Percentiles rank a stretch among this genome's conserved stretches.
These are phyloP conservation scores for Eurytoma californica DNA, from an alignment of 2,888 invertebrate species.

Conservation along the genomic window DNA sequence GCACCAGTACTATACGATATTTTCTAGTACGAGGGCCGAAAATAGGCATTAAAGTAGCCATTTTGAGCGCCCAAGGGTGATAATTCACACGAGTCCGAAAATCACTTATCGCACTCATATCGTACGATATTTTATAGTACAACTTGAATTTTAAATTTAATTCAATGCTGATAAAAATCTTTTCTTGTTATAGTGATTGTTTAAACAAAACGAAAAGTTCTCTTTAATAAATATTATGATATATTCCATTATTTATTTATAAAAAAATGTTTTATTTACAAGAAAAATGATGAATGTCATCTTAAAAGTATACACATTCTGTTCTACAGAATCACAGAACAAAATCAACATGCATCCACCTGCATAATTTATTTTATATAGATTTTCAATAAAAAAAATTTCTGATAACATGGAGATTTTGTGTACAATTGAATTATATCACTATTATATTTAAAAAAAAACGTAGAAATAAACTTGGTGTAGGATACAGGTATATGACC, in stretches of 20 bases:
- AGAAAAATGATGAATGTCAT: constrained; percentile 53
- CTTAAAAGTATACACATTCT: constrained; percentile 50
- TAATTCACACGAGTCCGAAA: too few species aligned
- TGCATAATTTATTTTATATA: constrained; percentile 50
- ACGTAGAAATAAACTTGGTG: constrained; percentile 28
- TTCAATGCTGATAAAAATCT: too few species aligned
- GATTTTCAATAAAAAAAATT: constrained; percentile 40
- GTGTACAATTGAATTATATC: constrained; percentile 33
- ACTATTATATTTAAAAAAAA: constrained; percentile 16
- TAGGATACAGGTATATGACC: constrained; percentile 36
- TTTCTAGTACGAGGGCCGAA: too few species aligned
- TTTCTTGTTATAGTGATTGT: too few species aligned
- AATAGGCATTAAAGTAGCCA: too few species aligned
- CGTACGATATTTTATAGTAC: too few species aligned
- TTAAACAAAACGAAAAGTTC: constrained; percentile 12
- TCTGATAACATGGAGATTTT: constrained; percentile 41
- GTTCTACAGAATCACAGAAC: constrained; percentile 48
- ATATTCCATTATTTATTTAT: constrained; percentile 41
- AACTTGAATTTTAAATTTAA: too few species aligned
- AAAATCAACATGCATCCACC: constrained; percentile 48
- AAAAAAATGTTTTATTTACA: constrained; percentile 55
- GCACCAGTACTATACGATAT: too few species aligned
- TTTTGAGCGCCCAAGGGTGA: too few species aligned
- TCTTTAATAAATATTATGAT: constrained; percentile 37
- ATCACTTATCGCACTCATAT: too few species aligned